These are phyloP conservation scores for Leptothorax acervorum DNA, from an alignment of 2,888 invertebrate species.

Conservation along the genomic window DNA sequence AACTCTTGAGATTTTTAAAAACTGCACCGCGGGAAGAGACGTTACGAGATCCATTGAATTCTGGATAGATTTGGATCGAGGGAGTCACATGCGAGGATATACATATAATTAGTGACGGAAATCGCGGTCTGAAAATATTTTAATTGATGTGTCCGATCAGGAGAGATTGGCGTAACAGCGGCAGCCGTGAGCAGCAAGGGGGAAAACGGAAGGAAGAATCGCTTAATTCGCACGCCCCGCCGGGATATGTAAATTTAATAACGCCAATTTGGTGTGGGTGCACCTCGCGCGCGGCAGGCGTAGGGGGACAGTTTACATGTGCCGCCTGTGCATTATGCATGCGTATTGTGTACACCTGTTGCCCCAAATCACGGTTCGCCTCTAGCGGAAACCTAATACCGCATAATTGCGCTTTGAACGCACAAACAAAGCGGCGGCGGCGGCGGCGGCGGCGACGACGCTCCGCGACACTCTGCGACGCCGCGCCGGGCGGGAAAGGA, in stretches of 20 bases:
- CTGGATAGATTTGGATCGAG: not conserved
- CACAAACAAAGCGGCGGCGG: conserved; percentile 61
- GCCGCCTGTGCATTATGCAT: conserved; percentile 81
- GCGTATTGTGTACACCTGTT: conserved; percentile 84
- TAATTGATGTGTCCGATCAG: conserved; percentile 53
- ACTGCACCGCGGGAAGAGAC: not conserved
- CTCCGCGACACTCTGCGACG: not conserved
- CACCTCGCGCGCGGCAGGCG: conserved; percentile 55
- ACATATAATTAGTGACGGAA: conserved; percentile 10
- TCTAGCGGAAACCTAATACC: conserved; percentile 75
- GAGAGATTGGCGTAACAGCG: conserved; percentile 25
- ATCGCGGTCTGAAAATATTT: conserved; percentile 62
- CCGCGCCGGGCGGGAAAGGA: not conserved
- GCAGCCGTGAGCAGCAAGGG: not conserved
- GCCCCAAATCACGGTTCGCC: conserved; percentile 82
- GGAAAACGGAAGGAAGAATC: conserved; percentile 73
- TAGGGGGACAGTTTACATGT: conserved; percentile 74
- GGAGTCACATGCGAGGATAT: not conserved
- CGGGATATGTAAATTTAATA: conserved; percentile 81
- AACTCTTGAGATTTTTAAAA: not conserved
- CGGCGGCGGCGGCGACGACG: conserved; percentile 11
- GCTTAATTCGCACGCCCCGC: conserved; percentile 72
- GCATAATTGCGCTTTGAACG: conserved; percentile 77
- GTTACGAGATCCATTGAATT: not conserved
- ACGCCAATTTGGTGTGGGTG: conserved; percentile 75